Evolutionary conservation across 2,888 invertebrate genomes (phyloP).

Genomic region (Mythimna pallens): DNA sequence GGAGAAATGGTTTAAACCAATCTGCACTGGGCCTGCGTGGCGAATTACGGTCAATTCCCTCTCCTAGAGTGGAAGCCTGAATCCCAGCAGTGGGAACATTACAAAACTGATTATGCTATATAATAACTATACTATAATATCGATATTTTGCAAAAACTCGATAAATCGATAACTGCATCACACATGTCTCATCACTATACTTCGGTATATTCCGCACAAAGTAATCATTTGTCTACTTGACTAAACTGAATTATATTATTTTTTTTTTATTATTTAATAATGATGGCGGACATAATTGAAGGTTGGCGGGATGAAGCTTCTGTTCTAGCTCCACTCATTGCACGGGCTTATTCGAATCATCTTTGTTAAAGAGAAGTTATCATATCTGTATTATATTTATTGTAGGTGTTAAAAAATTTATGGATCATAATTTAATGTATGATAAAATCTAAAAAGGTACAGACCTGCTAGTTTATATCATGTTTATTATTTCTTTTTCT

Average conservation of each 20-base stretch:
- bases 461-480: too few species aligned
- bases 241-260: slow-evolving; percentile 90
- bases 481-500: too few species aligned
- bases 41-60: too few species aligned
- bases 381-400: not conserved
- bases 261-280: slow-evolving; percentile 88
- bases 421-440: too few species aligned
- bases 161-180: slow-evolving; percentile 57
- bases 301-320: slow-evolving; percentile 78
- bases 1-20: too few species aligned
- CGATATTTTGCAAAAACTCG: not conserved
- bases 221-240: slow-evolving; percentile 90
- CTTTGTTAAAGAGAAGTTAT: slow-evolving; percentile 78
- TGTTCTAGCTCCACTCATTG: slow-evolving; percentile 81
- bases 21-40: too few species aligned
- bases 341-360: slow-evolving; percentile 82
- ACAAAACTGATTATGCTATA: too few species aligned
- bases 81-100: too few species aligned
- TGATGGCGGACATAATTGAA: slow-evolving; percentile 84
- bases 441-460: too few species aligned
- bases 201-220: slow-evolving; percentile 78
- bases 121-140: too few species aligned
- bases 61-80: too few species aligned
- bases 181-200: slow-evolving; percentile 67
- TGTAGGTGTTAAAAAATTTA: too few species aligned